Conservation (phyloP, 2,888 invertebrate genomes). For the Malthinus seriepunctatus region DNA sequence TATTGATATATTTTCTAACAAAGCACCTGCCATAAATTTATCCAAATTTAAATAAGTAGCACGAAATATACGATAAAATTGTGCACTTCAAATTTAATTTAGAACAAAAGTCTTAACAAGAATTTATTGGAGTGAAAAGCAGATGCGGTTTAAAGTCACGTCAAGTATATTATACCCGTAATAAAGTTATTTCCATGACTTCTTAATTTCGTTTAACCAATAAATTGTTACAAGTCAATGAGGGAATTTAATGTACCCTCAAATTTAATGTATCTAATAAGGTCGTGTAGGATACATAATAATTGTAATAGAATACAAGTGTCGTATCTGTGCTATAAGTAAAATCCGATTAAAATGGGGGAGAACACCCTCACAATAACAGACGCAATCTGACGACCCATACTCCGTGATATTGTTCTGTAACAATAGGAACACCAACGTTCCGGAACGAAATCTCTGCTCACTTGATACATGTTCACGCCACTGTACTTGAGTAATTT, state of each 20-base stretch:
- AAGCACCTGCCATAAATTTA: background rate
- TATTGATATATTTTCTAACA: too few relatives aligned
- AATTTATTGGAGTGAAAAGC: slow-evolving; percentile 5
- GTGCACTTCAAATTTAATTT: slow-evolving; percentile 2
- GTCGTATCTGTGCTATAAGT: slow-evolving; percentile 17
- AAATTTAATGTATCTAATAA: slow-evolving; percentile 19
- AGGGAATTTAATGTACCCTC: slow-evolving; percentile 17
- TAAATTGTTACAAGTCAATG: slow-evolving; percentile 21
- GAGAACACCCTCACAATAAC: slow-evolving; percentile 25
- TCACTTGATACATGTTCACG: slow-evolving; percentile 32
- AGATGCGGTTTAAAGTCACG: slow-evolving; percentile 1
- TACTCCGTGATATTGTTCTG: slow-evolving; percentile 23
- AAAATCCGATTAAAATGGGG: slow-evolving; percentile 23
- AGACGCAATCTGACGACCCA: slow-evolving; percentile 28
- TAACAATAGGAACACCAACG: slow-evolving; percentile 30
- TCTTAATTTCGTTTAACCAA: slow-evolving; percentile 13
- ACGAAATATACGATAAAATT: slow-evolving; percentile 1
- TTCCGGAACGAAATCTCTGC: slow-evolving; percentile 31
- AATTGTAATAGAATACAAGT: slow-evolving; percentile 31
- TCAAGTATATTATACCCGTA: background rate
- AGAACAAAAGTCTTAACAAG: slow-evolving; percentile 4
- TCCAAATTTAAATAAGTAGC: background rate
- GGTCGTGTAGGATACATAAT: slow-evolving; percentile 30
- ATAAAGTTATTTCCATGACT: slow-evolving; percentile 11
- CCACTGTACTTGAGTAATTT: slow-evolving; percentile 25